Conservation (phyloP, 2,888 invertebrate species). For the Herminia tarsipennalis region DNA sequence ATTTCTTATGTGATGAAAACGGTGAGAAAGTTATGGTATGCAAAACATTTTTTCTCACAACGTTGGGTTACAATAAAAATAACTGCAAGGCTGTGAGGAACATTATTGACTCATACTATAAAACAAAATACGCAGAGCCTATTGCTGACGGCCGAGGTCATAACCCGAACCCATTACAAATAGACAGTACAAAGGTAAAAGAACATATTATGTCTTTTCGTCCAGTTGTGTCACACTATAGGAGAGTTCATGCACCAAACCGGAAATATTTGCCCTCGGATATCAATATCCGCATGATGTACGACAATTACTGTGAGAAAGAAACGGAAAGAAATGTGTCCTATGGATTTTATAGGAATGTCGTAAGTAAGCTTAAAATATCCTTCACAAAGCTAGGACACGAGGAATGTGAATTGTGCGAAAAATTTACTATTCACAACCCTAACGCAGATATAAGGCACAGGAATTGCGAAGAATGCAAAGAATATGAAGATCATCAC, state of each 20-base stretch:
- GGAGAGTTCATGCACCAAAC: slow-evolving; percentile 37
- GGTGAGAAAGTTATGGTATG: slow-evolving; percentile 17
- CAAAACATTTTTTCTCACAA: slow-evolving; percentile 19
- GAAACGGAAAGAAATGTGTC: slow-evolving; percentile 7
- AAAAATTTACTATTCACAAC: slow-evolving; percentile 20
- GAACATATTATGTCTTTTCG: slow-evolving; percentile 28
- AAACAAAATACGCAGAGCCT: neutral
- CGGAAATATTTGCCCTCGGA: slow-evolving; percentile 28
- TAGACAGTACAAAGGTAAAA: slow-evolving; percentile 2
- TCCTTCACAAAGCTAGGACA: slow-evolving; percentile 9
- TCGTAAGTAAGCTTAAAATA: slow-evolving; percentile 6
- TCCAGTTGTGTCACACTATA: slow-evolving; percentile 30
- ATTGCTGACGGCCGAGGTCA: neutral
- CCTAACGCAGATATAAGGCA: slow-evolving; percentile 14
- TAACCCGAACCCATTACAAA: neutral
- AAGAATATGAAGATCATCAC: slow-evolving; percentile 16
- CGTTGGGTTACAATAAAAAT: slow-evolving; percentile 17
- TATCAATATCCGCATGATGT: slow-evolving; percentile 20
- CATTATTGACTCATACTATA: neutral
- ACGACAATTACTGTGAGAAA: slow-evolving; percentile 15
- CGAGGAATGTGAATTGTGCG: slow-evolving; percentile 16
- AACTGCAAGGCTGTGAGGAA: slow-evolving; percentile 15
- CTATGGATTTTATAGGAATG: slow-evolving; percentile 16
- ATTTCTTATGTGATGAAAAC: slow-evolving; percentile 14
- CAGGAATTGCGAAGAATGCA: slow-evolving; percentile 14